Base-by-base conservation (phyloP, 2,113 vertebrate species). In the Electrona antarctica region DNA sequence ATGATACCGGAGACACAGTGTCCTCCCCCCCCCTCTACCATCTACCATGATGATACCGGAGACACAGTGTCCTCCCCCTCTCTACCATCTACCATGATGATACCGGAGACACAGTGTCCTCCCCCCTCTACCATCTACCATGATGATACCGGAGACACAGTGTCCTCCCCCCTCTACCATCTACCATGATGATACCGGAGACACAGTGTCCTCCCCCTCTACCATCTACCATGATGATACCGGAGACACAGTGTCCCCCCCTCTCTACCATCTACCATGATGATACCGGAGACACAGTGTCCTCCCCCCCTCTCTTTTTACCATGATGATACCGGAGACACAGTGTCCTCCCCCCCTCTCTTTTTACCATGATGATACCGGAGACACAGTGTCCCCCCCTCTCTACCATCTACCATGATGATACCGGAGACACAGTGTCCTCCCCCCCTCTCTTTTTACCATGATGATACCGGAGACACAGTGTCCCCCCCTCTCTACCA, bases 381-480 rank as follows among this genome's bases (percentile, higher is more conserved):
- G 71, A 75, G 87, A 86, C 83, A 87, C 83, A 74, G 66, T 4
- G 5, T 62, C n/a, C 33, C 33, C 33, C 33, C 33, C 33, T 41
- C 33, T 69, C 71, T 9, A n/a, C n/a, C n/a, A n/a, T 21, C 1
- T 21, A 21, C 21, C 21, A 21, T 21, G 21, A 6, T 41, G 76
- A 89, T 86, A 85, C 83, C 67, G 77, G 71, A 75, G 87, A 86
- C 83, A 87, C 83, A 74, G 66, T 4, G 5, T 54, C 78, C 67
- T 62, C n/a, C 33, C 33, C 33, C 33, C 33, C 33, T 41, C 33
- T 69, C 71, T 9, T 65, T 88, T 90, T 90, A 90, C 21, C 21
- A 21, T 21, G 21, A 6, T 41, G 76, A 89, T 86, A 85, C 83
- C 67, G 77, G 71, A 75, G 87, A 86, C 83, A 87, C 83, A 74